Evolutionary conservation across 2,113 vertebrate species (phyloP), one percentile per base, ranked within the genome.

Genomic region (Gymnogyps californianus): DNA sequence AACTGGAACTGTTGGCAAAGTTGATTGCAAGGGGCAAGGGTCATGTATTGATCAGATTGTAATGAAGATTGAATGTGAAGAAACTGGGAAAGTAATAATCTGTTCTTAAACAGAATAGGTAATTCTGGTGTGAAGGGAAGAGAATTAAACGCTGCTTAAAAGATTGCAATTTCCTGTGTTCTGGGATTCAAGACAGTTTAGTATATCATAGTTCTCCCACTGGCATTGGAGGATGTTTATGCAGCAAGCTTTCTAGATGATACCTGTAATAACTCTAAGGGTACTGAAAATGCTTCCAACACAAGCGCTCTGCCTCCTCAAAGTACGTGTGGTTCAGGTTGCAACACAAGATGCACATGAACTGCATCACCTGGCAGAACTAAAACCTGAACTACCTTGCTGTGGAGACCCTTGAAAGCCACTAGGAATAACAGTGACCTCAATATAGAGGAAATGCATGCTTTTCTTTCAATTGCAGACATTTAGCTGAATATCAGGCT

Each of bases 51-150:
- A 95, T 93, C 64, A 59, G 42, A 31, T 90, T 62, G 55, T 88
- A 95, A 90, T 84, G 88, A 95, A 83, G 89, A 94, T 70, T 74
- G 92, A 94, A 64, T 49, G 47, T 24, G 86, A 46, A 81, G 92
- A 83, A 87, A 87, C 49, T 81, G 51, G 32, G n/a, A 47, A 88
- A 61, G n/a, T 26, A 59, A 69, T 74, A 89, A 77, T 59, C 61
- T 69, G 38, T 59, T 95, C 51, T 74, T 92, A 70, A 78, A 42
- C 5, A n/a, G 46, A 84, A 26, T 2, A 55, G n/a, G 52, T 13
- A 18, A 51, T 76, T 67, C 1, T 7, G 6, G 19, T 64, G 70
- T 47, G 61, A 78, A 51, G 16, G 57, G 38, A 75, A 67, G 38
- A 66, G 20, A 70, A 65, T 54, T 58, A 93, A 78, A 55, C 59